Conservation (phyloP, 2,888 invertebrate genomes). For the Diloba caeruleocephala region DNA sequence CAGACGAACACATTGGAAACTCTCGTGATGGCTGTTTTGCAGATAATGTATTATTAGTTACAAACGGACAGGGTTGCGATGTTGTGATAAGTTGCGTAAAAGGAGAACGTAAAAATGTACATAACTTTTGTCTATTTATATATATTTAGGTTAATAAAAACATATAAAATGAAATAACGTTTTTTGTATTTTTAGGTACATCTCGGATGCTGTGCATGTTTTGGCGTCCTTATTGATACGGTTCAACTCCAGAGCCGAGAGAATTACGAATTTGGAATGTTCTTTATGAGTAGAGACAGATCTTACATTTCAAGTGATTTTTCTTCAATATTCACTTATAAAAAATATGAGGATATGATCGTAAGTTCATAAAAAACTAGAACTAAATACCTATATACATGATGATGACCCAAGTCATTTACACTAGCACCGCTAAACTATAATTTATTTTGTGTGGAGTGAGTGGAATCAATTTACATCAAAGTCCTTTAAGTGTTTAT, state of each 20-base stretch:
- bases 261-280: constrained; percentile 59
- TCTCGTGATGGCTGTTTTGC: constrained; percentile 65
- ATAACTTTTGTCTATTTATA: too few species aligned
- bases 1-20: constrained; percentile 70
- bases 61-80: constrained; percentile 58
- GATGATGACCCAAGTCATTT: too few species aligned
- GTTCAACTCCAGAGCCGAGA: constrained; percentile 57
- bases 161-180: too few species aligned
- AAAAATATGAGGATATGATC: constrained; percentile 43
- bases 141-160: too few species aligned
- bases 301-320: constrained; percentile 59
- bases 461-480: too few species aligned
- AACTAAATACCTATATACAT: too few species aligned
- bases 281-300: constrained; percentile 41
- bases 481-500: too few species aligned
- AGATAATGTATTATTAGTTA: constrained; percentile 40
- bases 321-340: constrained; percentile 53
- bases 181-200: constrained; percentile 47
- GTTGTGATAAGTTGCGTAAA: constrained; percentile 63
- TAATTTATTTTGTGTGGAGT: too few species aligned
- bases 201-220: constrained; percentile 48
- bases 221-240: constrained; percentile 58
- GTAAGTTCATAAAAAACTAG: too few species aligned
- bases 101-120: constrained; percentile 68
- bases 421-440: too few species aligned